A percentile compares a stretch with the other conserved stretches of the same genome.
Evolutionary conservation across 2,888 invertebrate genomes (phyloP).

Genomic region (Leucophenga montana): DNA sequence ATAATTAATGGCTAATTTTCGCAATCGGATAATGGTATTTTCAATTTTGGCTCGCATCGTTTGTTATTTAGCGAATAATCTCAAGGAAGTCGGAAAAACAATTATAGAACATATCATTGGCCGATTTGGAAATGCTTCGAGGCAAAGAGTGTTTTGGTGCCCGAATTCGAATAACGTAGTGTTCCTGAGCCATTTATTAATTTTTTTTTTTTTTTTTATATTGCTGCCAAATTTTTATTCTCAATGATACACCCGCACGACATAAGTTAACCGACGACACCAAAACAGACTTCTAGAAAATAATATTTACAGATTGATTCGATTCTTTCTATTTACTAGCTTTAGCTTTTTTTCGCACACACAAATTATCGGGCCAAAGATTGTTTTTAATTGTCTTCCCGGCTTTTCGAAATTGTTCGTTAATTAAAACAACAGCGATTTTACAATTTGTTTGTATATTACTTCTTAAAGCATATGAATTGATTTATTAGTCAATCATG

Average conservation of each 20-base stretch:
- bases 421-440: slow-evolving; percentile 69
- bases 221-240: slow-evolving; percentile 10
- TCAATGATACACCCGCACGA: neutral
- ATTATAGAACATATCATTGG: slow-evolving; percentile 58
- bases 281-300: slow-evolving; percentile 73
- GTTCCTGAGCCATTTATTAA: slow-evolving; percentile 1
- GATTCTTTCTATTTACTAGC: slow-evolving; percentile 35
- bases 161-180: slow-evolving; percentile 33
- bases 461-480: slow-evolving; percentile 51
- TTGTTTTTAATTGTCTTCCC: slow-evolving; percentile 54
- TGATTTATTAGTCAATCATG: slow-evolving; percentile 59
- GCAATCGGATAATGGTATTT: slow-evolving; percentile 35
- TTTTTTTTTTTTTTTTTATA: slow-evolving; percentile 52
- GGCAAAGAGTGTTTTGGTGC: slow-evolving; percentile 55
- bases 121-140: slow-evolving; percentile 79
- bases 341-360: slow-evolving; percentile 47
- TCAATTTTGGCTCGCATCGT: slow-evolving; percentile 32
- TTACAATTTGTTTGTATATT: slow-evolving; percentile 46
- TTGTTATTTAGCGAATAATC: slow-evolving; percentile 39
- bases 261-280: slow-evolving; percentile 58
- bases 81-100: slow-evolving; percentile 57
- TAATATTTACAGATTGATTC: slow-evolving; percentile 59
- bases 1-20: slow-evolving; percentile 39
- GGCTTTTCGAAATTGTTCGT: slow-evolving; percentile 57
- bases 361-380: slow-evolving; percentile 52